Evolutionary conservation across 1,140 invertebrate genomes (phyloP).

Genomic region (Megathymus violae): DNA sequence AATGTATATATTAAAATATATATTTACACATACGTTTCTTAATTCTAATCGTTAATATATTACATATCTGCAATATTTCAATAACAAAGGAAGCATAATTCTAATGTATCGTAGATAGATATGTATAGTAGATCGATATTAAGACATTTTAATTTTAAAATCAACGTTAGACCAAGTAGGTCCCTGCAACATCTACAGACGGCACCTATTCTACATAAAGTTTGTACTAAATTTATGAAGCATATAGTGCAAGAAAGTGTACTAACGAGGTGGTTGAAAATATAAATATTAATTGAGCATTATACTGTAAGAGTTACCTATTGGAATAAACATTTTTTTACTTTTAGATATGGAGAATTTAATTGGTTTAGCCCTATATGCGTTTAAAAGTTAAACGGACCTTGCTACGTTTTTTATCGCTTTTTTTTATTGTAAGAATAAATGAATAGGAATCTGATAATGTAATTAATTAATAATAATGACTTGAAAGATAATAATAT

Average conservation of each 20-base stretch:
- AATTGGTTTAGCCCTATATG: background rate
- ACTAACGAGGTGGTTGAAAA: conserved; percentile 30
- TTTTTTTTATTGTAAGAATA: background rate
- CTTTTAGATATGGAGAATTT: conserved; percentile 8
- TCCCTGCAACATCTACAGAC: background rate
- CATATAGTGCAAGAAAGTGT: conserved; percentile 39
- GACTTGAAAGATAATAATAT: too few species aligned
- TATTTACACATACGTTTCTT: too few species aligned
- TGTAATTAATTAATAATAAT: too few species aligned
- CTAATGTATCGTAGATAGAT: too few species aligned
- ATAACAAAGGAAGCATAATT: too few species aligned
- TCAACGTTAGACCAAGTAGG: background rate
- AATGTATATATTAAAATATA: too few species aligned
- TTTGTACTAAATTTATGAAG: conserved; percentile 34
- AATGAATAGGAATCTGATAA: too few species aligned
- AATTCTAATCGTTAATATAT: too few species aligned
- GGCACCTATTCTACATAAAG: conserved; percentile 5
- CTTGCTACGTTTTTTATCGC: background rate
- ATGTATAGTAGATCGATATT: too few species aligned
- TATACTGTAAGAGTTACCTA: conserved; percentile 17
- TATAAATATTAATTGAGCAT: conserved; percentile 42
- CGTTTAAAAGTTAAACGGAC: conserved; percentile 12
- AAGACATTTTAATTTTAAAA: background rate
- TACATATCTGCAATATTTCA: too few species aligned
- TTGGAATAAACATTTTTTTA: conserved; percentile 7